Base-by-base conservation (phyloP, 35 echinoderm and acorn worm genomes). In the Anneissia japonica region DNA sequence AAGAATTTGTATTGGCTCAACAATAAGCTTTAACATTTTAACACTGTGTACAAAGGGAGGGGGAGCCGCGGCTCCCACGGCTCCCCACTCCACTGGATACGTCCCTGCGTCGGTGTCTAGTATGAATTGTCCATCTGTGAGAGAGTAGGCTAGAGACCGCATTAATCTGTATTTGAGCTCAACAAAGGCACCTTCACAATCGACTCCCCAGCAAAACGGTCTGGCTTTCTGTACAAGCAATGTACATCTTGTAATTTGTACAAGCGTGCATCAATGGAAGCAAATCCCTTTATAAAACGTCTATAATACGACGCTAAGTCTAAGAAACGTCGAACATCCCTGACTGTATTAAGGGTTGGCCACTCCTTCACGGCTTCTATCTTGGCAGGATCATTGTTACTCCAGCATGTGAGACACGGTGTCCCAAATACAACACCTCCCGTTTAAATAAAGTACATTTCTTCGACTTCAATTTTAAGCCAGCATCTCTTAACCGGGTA, bases 51-150 rank as follows among this genome's bases (percentile, higher is more conserved):
- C n/a, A n/a, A n/a, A n/a, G n/a, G n/a, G n/a, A n/a, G n/a, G n/a
- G n/a, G n/a, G n/a, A n/a, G n/a, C n/a, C n/a, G n/a, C n/a, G n/a
- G n/a, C n/a, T n/a, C n/a, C n/a, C n/a, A n/a, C n/a, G n/a, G n/a
- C n/a, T n/a, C n/a, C n/a, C n/a, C n/a, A n/a, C n/a, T n/a, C n/a
- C n/a, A n/a, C n/a, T n/a, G n/a, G n/a, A n/a, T n/a, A n/a, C n/a
- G n/a, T n/a, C n/a, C n/a, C n/a, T n/a, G n/a, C n/a, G 81, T 93
- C 91, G 0, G 86, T 89, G 43, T 89, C 91, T 17, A 93, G 64
- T 14, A 93, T 93, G 33, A 73, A 89, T 23, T 46, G 32, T n/a
- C 82, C 83, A 0, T 85, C 87, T 0, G 51, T 75, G 2, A 35
- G 31, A 3, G 87, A 87, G 38, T 89, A 89, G 6, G 91, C 82